These are phyloP conservation scores for Cavia aperea DNA, from an alignment of 2,113 vertebrate genomes.

Conservation along the genomic window DNA sequence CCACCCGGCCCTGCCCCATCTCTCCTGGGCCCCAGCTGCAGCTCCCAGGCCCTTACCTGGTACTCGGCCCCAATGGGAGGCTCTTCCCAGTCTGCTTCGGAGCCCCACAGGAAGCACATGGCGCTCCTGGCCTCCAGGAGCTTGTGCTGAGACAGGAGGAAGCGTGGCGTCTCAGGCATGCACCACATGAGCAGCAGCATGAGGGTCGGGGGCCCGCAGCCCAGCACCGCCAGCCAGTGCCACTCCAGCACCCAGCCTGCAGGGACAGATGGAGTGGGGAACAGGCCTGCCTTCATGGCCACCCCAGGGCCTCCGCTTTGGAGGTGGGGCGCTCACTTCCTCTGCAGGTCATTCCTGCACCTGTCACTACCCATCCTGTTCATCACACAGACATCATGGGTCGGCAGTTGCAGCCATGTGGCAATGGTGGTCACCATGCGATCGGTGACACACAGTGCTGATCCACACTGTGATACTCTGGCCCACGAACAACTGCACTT, in stretches of 20 bases:
- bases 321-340: not conserved
- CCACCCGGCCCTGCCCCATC: not conserved
- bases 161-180: constrained; percentile 92
- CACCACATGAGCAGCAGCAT: constrained; percentile 87
- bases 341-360: not conserved
- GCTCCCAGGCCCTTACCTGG: constrained; percentile 75
- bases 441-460: not conserved
- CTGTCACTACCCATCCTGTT: no score
- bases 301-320: not conserved
- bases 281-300: not conserved
- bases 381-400: not conserved
- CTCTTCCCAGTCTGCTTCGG: constrained; percentile 81
- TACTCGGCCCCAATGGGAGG: constrained; percentile 74
- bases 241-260: constrained; percentile 83
- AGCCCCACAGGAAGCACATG: constrained; percentile 86
- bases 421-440: not conserved
- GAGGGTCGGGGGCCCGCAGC: constrained; percentile 81
- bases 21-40: no score
- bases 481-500: not conserved
- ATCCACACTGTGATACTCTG: not conserved
- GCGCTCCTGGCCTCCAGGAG: constrained; percentile 81
- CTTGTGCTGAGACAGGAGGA: constrained; percentile 81
- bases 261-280: not conserved
- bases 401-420: no score
- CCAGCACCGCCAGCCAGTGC: constrained; percentile 90